Conservation (phyloP, 1,140 invertebrate genomes). For the Meteorus sp. region DNA sequence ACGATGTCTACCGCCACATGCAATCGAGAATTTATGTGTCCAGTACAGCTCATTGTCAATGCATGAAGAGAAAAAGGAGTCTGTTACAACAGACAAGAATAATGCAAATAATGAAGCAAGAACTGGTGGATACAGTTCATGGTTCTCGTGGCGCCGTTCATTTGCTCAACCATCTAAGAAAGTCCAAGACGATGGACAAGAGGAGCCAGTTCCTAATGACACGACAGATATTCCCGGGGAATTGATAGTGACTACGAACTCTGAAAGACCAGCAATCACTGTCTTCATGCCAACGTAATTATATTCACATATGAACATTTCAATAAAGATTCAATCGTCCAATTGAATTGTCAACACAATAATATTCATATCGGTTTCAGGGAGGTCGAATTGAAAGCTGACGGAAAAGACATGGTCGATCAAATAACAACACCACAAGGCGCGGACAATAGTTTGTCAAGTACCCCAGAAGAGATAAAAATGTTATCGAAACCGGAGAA, state of each 20-base stretch:
- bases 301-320: not conserved
- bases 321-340: too few species aligned
- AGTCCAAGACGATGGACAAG: slow-evolving; percentile 35
- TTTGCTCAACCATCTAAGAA: slow-evolving; percentile 48
- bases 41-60: slow-evolving; percentile 52
- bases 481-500: slow-evolving; percentile 32
- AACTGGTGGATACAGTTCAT: slow-evolving; percentile 57
- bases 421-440: slow-evolving; percentile 29
- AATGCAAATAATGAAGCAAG: slow-evolving; percentile 44
- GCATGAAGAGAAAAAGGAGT: slow-evolving; percentile 45
- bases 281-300: not conserved
- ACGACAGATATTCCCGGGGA: slow-evolving; percentile 13
- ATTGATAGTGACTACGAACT: slow-evolving; percentile 18
- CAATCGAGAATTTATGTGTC: slow-evolving; percentile 50
- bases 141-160: slow-evolving; percentile 65
- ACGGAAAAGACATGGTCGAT: slow-evolving; percentile 29
- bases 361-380: slow-evolving; percentile 25
- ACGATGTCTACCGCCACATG: slow-evolving; percentile 70
- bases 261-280: slow-evolving; percentile 30
- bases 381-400: too few species aligned
- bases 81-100: slow-evolving; percentile 39
- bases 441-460: slow-evolving; percentile 39
- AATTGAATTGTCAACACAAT: not conserved
- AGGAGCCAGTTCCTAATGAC: slow-evolving; percentile 5
- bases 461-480: slow-evolving; percentile 35